Conservation (phyloP, 2,113 vertebrate genomes). For the Delphinus delphis region DNA sequence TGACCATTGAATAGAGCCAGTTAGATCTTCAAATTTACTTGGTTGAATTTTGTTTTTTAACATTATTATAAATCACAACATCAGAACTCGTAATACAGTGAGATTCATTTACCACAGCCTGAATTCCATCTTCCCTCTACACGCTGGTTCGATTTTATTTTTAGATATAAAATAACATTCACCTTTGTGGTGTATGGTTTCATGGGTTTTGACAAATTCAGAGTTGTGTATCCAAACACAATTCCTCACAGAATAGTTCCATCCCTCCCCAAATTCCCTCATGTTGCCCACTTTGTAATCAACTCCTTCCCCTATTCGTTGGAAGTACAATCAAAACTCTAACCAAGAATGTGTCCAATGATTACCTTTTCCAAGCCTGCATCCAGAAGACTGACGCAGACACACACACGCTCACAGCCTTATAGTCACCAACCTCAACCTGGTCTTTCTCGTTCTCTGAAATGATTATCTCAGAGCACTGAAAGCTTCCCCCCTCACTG, state of each 20-base stretch:
- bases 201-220: background rate
- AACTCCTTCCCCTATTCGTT: background rate
- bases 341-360: background rate
- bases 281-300: too few species aligned
- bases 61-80: background rate
- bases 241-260: background rate
- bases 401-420: too few species aligned
- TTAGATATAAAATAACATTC: background rate
- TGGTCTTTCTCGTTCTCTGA: background rate
- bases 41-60: too few species aligned
- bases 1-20: too few species aligned
- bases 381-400: background rate
- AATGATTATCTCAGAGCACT: background rate
- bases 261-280: background rate
- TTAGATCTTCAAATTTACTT: too few species aligned
- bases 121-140: background rate
- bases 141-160: background rate
- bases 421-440: background rate
- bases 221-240: background rate
- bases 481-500: background rate
- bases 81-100: background rate
- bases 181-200: too few species aligned
- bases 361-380: background rate
- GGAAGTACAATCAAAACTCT: background rate
- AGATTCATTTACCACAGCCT: background rate